phyloP scores from a whole-genome alignment of 2,888 invertebrate species.

The Agonopterix alstromeriana region DNA sequence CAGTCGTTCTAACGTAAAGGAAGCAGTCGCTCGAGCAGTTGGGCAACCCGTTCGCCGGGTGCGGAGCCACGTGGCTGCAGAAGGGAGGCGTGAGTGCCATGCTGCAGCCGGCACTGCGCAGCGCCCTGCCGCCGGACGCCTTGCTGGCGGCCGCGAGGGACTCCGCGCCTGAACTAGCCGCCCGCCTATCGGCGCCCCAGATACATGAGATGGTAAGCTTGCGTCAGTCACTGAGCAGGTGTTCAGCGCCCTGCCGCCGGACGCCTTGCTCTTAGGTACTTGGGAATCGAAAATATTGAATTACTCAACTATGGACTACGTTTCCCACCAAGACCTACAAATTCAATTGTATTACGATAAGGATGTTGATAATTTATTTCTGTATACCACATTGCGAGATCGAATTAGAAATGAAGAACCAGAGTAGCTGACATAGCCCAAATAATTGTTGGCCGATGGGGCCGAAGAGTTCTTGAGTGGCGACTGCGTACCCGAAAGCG shows the following conservation, averaged over 20 bases:
- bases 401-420: too few species aligned
- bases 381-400: too few species aligned
- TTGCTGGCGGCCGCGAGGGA: constrained; percentile 93
- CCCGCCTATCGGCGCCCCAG: constrained; percentile 81
- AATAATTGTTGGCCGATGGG: too few species aligned
- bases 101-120: constrained; percentile 73
- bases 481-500: too few species aligned
- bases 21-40: constrained; percentile 79
- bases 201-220: constrained; percentile 89
- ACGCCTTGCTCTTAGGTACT: constrained; percentile 90
- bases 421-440: too few species aligned
- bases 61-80: constrained; percentile 62
- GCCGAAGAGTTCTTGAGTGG: too few species aligned
- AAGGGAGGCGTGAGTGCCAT: constrained; percentile 64
- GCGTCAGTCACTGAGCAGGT: background rate
- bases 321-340: too few species aligned
- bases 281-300: constrained; percentile 76
- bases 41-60: constrained; percentile 77
- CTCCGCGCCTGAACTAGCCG: constrained; percentile 89
- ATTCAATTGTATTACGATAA: too few species aligned
- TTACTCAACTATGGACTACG: too few species aligned
- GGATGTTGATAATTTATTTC: too few species aligned
- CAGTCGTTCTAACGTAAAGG: constrained; percentile 58
- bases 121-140: constrained; percentile 82
- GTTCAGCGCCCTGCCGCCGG: constrained; percentile 77